Evolutionary conservation across 1,140 invertebrate species (phyloP), one percentile per base, ranked within the genome.

Genomic region (Pseudomyrmex pallidus): DNA sequence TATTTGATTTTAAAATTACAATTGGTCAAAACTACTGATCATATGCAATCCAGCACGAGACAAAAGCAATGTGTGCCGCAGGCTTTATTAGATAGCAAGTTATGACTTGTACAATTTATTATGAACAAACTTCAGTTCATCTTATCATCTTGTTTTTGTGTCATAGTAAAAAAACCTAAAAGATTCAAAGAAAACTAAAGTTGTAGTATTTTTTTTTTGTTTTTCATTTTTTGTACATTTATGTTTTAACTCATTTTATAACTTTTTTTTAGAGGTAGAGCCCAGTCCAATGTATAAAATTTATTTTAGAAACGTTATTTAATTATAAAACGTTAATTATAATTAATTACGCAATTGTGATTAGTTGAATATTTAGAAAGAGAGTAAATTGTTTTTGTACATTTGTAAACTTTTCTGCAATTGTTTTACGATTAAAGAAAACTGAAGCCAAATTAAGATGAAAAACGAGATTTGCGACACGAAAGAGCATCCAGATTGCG

Each of bases 401-500:
- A 2, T 59, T 70, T 59, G 44, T 35, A 35, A 35, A 35, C 35
- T 35, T 35, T 35, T 35, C 0, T 35, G 35, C 35, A 35, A 35
- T 35, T 35, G 35, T 50, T 9, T 56, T 80, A 17, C n/a, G 59
- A 80, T 35, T 44, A 80, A 80, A 70, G 22, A 48, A 20, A 56
- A 59, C 35, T 59, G 0, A 72, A 82, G 15, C 25, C 35, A 48
- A 10, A 74, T n/a, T 5, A 50, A 62, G 17, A 74, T 76, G 56
- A 12, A 35, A 35, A 12, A 54, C 25, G 12, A 66, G n/a, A 63
- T 67, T 83, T 61, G 64, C 64, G 52, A 54, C 68, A 66, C 17
- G 63, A 80, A 82, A 92, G 92, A 91, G 90, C 90, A 92, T 90
- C 89, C 7, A 22, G 76, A 35, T 52, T 86, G 84, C 66, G 74